Evolutionary conservation across 35 echinoderm and acorn worm species (phyloP).

Genomic region (Ophiothrix spiculata): DNA sequence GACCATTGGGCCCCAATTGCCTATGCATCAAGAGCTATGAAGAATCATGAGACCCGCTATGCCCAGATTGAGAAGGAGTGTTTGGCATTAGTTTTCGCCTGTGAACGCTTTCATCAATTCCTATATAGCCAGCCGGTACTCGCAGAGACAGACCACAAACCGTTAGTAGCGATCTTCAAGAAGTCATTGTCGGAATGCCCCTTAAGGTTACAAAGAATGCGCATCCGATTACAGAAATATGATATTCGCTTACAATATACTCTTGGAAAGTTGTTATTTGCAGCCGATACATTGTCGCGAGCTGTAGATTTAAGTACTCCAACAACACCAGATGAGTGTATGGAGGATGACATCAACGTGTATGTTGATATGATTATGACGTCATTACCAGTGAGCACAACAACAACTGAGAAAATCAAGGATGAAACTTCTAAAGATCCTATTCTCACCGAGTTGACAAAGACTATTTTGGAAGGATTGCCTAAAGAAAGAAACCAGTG

Average conservation of each 20-base stretch:
- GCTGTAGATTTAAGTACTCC: conserved; percentile 33
- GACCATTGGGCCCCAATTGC: conserved; percentile 46
- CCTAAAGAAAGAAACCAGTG: conserved; percentile 19
- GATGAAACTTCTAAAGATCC: conserved; percentile 22
- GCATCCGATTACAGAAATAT: conserved; percentile 54
- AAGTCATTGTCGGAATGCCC: conserved; percentile 50
- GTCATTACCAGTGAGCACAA: conserved; percentile 17
- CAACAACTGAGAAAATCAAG: conserved; percentile 12
- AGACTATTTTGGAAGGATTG: conserved; percentile 35
- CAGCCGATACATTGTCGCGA: conserved; percentile 50
- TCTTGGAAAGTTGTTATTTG: conserved; percentile 41
- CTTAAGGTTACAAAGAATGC: conserved; percentile 39
- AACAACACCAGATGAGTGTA: neutral
- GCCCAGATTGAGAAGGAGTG: conserved; percentile 55
- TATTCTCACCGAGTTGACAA: neutral
- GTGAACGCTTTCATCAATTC: conserved; percentile 60
- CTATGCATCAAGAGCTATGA: conserved; percentile 57
- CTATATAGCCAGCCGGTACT: conserved; percentile 41
- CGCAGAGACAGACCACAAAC: conserved; percentile 71
- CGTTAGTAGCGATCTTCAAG: conserved; percentile 41
- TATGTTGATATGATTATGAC: conserved; percentile 37
- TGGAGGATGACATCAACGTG: conserved; percentile 42
- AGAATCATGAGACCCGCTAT: conserved; percentile 30
- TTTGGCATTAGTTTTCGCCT: conserved; percentile 46
- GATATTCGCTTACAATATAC: conserved; percentile 43